These are phyloP conservation scores for Lasioglossum calceatum DNA, from an alignment of 2,888 invertebrate genomes.

Conservation along the genomic window DNA sequence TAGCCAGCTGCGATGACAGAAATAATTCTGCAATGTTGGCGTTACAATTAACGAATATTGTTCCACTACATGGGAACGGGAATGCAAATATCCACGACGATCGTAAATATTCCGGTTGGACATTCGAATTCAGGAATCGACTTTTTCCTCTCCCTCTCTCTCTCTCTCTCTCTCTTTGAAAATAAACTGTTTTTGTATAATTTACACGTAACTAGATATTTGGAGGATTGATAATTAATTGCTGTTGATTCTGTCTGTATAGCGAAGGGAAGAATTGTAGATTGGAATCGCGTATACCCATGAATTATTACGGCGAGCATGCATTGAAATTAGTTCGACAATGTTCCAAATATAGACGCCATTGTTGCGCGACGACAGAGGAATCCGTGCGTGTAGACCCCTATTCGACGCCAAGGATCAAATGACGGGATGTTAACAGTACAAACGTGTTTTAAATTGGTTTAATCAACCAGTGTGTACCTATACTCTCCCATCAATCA, in stretches of 20 bases:
- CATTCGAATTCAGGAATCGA: background rate
- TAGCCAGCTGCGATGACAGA: background rate
- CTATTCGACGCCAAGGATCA: background rate
- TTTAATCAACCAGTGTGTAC: background rate
- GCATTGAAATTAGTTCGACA: background rate
- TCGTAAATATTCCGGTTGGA: background rate
- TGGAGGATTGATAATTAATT: background rate
- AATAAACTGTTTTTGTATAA: background rate
- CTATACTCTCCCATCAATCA: background rate
- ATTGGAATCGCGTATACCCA: background rate
- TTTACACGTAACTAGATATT: background rate
- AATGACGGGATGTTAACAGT: background rate
- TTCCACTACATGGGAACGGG: background rate
- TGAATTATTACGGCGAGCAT: background rate
- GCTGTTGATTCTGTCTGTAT: background rate
- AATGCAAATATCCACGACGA: background rate
- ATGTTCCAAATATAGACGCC: background rate
- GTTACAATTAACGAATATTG: background rate
- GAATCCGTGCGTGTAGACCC: background rate
- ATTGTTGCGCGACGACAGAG: background rate
- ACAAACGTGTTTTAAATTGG: background rate
- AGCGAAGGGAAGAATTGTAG: background rate
- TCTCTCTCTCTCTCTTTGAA: no score
- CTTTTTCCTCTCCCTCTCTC: no score
- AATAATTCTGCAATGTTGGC: background rate